Conservation (phyloP, 2,888 invertebrate species). For the Siphlonurus alternatus region DNA sequence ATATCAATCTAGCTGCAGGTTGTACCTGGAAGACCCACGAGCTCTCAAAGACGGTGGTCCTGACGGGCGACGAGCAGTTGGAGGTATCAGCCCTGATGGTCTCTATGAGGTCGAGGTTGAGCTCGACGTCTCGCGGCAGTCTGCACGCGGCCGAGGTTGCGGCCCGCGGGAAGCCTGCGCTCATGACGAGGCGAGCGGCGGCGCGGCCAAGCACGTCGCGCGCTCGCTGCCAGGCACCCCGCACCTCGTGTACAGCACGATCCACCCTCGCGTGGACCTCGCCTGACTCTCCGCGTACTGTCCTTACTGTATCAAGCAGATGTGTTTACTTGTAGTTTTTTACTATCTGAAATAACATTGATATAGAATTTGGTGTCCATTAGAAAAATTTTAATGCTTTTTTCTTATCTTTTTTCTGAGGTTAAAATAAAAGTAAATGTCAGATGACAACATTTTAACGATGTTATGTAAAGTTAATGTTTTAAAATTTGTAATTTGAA, state of each 20-base stretch:
- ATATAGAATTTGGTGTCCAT: too few relatives aligned
- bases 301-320: too few relatives aligned
- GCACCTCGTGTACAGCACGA: not conserved
- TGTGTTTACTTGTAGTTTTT: too few relatives aligned
- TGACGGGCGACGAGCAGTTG: not conserved
- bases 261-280: not conserved
- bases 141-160: not conserved
- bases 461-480: too few relatives aligned
- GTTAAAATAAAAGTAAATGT: too few relatives aligned
- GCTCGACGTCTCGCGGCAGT: not conserved
- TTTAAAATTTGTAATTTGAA: too few relatives aligned
- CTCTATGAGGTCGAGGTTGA: not conserved
- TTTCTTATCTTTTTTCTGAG: too few relatives aligned
- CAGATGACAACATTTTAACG: too few relatives aligned
- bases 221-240: not conserved
- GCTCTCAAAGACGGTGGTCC: not conserved
- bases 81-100: not conserved
- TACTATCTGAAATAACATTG: too few relatives aligned
- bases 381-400: too few relatives aligned
- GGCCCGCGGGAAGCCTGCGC: not conserved
- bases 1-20: not conserved
- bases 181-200: not conserved
- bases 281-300: too few relatives aligned
- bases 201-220: not conserved
- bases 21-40: conserved; percentile 1